phyloP scores from a whole-genome alignment of 2,888 invertebrate genomes.

The Euproctis similis region DNA sequence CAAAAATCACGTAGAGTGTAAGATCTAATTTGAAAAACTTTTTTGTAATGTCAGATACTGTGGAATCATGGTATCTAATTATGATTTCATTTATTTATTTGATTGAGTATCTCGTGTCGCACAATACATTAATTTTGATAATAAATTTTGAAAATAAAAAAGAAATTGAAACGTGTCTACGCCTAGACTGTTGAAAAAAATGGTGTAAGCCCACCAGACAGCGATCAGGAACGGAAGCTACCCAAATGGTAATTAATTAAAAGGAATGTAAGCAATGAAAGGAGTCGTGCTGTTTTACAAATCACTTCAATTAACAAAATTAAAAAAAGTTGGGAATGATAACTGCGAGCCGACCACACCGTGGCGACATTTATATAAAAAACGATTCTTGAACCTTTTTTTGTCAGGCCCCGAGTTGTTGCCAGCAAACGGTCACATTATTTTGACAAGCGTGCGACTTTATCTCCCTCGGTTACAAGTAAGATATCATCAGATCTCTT shows the following conservation, averaged over 20 bases:
- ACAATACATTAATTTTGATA: slow-evolving; percentile 14
- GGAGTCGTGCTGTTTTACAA: slow-evolving; percentile 76
- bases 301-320: slow-evolving; percentile 76
- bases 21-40: slow-evolving; percentile 10
- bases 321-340: slow-evolving; percentile 69
- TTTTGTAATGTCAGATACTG: slow-evolving; percentile 7
- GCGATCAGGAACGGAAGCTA: slow-evolving; percentile 65
- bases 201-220: slow-evolving; percentile 52
- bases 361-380: slow-evolving; percentile 46
- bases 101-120: not conserved
- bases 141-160: slow-evolving; percentile 17
- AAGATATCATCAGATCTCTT: slow-evolving; percentile 23
- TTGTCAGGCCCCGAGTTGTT: slow-evolving; percentile 29
- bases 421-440: slow-evolving; percentile 31
- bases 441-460: slow-evolving; percentile 65
- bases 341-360: slow-evolving; percentile 49
- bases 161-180: slow-evolving; percentile 45
- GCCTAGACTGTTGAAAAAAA: slow-evolving; percentile 54
- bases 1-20: slow-evolving; percentile 13
- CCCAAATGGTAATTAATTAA: slow-evolving; percentile 72
- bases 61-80: slow-evolving; percentile 6
- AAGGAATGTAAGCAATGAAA: slow-evolving; percentile 74
- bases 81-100: slow-evolving; percentile 1
- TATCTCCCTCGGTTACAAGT: slow-evolving; percentile 36
- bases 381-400: slow-evolving; percentile 33